Evolutionary conservation across 2,888 invertebrate genomes (phyloP).

Genomic region (Acronicta alni): DNA sequence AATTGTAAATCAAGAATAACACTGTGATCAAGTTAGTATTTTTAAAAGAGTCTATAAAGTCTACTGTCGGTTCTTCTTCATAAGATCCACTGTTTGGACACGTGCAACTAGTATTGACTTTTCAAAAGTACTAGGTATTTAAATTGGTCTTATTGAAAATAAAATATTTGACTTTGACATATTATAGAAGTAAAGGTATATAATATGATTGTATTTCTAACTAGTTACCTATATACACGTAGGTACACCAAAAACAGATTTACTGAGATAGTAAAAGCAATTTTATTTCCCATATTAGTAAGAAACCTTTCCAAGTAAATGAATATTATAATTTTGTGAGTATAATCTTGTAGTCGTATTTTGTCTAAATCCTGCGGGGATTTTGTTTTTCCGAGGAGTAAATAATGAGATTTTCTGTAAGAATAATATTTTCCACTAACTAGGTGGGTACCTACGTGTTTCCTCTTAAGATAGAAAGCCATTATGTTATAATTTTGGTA

Average conservation of each 20-base stretch:
- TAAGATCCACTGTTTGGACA: no score
- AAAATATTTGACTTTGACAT: no score
- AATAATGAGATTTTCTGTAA: constrained; percentile 3
- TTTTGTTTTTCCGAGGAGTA: neutral
- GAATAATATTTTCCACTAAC: neutral
- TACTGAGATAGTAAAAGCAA: neutral
- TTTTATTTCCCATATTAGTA: neutral
- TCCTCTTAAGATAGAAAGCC: neutral
- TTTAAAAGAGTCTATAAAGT: no score
- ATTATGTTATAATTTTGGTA: neutral
- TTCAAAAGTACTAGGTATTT: no score
- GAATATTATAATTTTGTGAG: constrained; percentile 8
- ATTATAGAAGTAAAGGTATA: no score
- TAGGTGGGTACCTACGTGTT: neutral
- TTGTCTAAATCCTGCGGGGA: constrained; percentile 7
- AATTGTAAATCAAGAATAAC: no score
- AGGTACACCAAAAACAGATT: neutral
- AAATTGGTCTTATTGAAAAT: no score
- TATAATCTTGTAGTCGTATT: neutral
- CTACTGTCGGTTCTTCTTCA: no score
- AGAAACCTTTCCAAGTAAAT: constrained; percentile 2
- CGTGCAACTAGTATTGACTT: no score
- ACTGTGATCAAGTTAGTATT: no score
- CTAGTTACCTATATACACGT: neutral
- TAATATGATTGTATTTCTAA: no score